These are phyloP conservation scores for Subanguina moxae DNA, from an alignment of 1,140 invertebrate genomes.

Conservation along the genomic window DNA sequence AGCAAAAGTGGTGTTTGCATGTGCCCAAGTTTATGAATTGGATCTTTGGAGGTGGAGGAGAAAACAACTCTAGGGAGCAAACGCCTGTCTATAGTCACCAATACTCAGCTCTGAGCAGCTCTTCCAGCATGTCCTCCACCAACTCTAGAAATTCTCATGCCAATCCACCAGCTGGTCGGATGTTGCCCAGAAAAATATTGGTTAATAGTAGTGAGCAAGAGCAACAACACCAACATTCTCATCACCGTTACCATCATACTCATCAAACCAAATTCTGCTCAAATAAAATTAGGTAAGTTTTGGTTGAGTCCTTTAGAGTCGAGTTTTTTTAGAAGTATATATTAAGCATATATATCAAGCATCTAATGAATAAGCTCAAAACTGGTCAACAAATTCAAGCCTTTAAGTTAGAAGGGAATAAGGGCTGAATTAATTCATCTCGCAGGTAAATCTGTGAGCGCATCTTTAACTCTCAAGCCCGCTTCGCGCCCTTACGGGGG, in stretches of 20 bases:
- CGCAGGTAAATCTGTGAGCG: too few species aligned
- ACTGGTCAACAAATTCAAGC: too few species aligned
- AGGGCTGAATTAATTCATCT: too few species aligned
- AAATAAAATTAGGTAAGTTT: slow-evolving; percentile 39
- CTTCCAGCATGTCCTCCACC: background rate
- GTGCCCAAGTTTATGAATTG: slow-evolving; percentile 2
- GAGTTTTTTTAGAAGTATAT: too few species aligned
- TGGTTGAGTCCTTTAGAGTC: slow-evolving; percentile 1
- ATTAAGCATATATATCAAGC: too few species aligned
- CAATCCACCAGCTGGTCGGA: background rate
- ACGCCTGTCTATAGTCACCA: background rate
- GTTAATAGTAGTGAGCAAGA: background rate
- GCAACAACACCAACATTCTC: background rate
- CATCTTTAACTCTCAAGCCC: too few species aligned
- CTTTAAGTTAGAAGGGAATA: too few species aligned
- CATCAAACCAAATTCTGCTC: slow-evolving; percentile 33
- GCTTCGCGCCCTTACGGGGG: too few species aligned
- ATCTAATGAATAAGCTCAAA: too few species aligned
- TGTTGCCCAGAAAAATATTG: background rate
- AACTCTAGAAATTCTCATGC: too few species aligned
- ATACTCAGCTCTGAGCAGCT: background rate
- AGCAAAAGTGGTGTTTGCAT: too few species aligned
- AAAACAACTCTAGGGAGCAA: background rate
- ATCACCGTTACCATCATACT: background rate
- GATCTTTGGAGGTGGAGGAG: background rate